Conservation (phyloP, 1,140 invertebrate genomes). For the Zaprionus gabonicus region DNA sequence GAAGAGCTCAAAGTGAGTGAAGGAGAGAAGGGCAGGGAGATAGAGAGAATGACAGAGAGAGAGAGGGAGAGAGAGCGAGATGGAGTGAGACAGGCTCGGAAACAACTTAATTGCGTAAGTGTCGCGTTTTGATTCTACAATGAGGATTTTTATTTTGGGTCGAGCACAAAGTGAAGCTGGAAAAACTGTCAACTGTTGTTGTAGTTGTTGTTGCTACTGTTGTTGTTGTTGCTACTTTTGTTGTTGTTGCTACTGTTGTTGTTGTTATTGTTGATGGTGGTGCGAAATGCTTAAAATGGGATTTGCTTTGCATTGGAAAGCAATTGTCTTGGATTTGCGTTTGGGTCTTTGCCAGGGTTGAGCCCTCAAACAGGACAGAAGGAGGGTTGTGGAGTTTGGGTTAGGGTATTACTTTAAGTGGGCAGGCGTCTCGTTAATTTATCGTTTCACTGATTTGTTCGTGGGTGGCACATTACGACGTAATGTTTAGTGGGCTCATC, state of each 20-base stretch:
- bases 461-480: slow-evolving; percentile 31
- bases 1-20: slow-evolving; percentile 31
- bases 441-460: slow-evolving; percentile 76
- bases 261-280: slow-evolving; percentile 48
- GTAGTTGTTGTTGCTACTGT: slow-evolving; percentile 8
- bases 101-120: slow-evolving; percentile 78
- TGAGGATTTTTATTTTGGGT: slow-evolving; percentile 34
- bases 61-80: slow-evolving; percentile 34
- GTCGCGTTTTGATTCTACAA: slow-evolving; percentile 72
- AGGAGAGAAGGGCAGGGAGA: slow-evolving; percentile 17
- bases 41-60: neutral
- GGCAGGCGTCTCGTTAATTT: slow-evolving; percentile 64
- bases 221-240: slow-evolving; percentile 7
- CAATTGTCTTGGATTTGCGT: slow-evolving; percentile 83
- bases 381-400: neutral
- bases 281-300: slow-evolving; percentile 57
- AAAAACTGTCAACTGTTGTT: slow-evolving; percentile 30
- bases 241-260: slow-evolving; percentile 9
- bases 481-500: slow-evolving; percentile 15
- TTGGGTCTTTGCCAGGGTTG: slow-evolving; percentile 41
- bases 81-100: slow-evolving; percentile 13
- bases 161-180: slow-evolving; percentile 12
- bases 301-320: slow-evolving; percentile 74
- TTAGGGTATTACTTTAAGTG: slow-evolving; percentile 54
- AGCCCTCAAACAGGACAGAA: neutral